These are phyloP conservation scores for Mormyrus hasselquistii DNA, from an alignment of 2,797 vertebrate genomes.

Conservation along the genomic window DNA sequence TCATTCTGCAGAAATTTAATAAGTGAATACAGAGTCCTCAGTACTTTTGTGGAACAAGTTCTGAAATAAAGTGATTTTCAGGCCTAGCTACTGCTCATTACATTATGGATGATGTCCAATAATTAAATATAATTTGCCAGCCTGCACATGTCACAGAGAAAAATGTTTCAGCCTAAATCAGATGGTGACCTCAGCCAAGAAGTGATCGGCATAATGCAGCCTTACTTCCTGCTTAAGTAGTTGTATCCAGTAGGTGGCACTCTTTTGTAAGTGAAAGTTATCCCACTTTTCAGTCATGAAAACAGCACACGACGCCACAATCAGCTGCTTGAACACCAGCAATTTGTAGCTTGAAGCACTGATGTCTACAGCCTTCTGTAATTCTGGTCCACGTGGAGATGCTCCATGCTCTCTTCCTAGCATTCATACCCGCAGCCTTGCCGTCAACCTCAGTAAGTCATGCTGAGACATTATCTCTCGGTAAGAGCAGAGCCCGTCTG, in stretches of 20 bases:
- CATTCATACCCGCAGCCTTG: neutral
- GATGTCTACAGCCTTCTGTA: neutral
- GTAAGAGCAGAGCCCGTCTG: neutral
- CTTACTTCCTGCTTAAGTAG: neutral
- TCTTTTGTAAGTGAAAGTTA: neutral
- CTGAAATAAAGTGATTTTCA: neutral
- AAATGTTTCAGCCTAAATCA: neutral
- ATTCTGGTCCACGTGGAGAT: neutral
- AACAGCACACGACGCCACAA: neutral
- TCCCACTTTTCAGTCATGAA: neutral
- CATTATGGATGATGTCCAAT: neutral
- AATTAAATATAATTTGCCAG: neutral
- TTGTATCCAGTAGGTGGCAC: conserved; percentile 15
- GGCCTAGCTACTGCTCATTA: neutral
- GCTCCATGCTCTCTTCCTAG: neutral
- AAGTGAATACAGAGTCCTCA: neutral
- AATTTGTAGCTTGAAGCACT: neutral
- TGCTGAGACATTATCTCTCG: neutral
- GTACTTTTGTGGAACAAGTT: neutral
- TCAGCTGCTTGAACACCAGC: neutral
- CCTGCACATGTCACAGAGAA: neutral
- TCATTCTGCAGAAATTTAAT: neutral
- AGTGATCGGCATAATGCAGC: neutral
- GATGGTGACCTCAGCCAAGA: neutral
- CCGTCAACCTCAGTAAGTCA: neutral